phyloP scores from a whole-genome alignment of 2,888 invertebrate genomes.

The Platypus cylindrus region DNA sequence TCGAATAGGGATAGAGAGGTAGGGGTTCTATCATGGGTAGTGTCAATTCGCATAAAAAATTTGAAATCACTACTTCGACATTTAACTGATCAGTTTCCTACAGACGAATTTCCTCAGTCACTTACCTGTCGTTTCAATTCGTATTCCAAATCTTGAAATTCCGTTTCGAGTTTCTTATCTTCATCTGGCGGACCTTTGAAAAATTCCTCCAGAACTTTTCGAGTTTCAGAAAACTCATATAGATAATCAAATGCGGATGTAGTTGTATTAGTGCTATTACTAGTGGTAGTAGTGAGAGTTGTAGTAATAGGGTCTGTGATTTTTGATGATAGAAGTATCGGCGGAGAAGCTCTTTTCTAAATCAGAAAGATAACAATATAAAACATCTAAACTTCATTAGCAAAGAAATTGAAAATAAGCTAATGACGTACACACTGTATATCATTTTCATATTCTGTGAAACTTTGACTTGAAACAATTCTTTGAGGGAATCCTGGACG shows the following conservation, averaged over 20 bases:
- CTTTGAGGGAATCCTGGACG: constrained; percentile 80
- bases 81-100: constrained; percentile 59
- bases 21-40: no score
- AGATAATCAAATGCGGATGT: constrained; percentile 73
- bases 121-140: constrained; percentile 56
- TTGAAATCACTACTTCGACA: constrained; percentile 36
- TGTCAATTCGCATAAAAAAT: constrained; percentile 37
- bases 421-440: no score
- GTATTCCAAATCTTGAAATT: constrained; percentile 61
- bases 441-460: constrained; percentile 30
- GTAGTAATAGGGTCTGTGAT: no score
- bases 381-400: no score
- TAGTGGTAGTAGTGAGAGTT: no score
- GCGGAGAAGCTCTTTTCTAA: constrained; percentile 1
- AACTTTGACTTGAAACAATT: constrained; percentile 35
- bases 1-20: no score
- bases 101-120: constrained; percentile 58
- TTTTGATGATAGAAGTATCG: no score
- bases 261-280: no score
- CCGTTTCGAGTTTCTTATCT: constrained; percentile 42
- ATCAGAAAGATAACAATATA: no score
- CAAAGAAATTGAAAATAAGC: no score
- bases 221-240: constrained; percentile 85
- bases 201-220: constrained; percentile 85
- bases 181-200: constrained; percentile 64